phyloP scores from a whole-genome alignment of 2,797 vertebrate genomes.

The Sebastes kiyomatsui region DNA sequence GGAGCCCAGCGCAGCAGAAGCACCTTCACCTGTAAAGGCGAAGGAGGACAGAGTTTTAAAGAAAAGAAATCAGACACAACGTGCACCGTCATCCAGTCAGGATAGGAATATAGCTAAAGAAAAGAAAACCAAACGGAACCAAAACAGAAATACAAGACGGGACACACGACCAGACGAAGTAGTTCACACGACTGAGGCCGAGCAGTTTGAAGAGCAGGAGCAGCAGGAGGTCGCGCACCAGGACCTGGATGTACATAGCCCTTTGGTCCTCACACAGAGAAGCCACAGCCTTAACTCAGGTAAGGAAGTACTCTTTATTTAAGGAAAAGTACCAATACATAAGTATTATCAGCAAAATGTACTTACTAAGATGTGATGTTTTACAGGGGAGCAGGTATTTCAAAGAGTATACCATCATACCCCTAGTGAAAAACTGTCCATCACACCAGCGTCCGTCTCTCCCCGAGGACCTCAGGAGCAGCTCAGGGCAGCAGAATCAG shows the following conservation, averaged over 20 bases:
- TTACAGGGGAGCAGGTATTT: conserved; percentile 66
- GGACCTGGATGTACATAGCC: conserved; percentile 28
- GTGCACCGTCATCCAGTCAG: not conserved
- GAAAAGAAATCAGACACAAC: conserved; percentile 2
- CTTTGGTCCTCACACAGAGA: conserved; percentile 28
- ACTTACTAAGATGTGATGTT: not conserved
- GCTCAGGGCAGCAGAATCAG: not conserved
- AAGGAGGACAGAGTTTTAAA: conserved; percentile 17
- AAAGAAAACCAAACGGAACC: conserved; percentile 19
- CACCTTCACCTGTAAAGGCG: conserved; percentile 8
- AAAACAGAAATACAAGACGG: not conserved
- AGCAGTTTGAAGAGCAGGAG: not conserved
- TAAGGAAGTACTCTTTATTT: conserved; percentile 25
- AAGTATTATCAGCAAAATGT: not conserved
- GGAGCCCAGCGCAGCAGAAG: not conserved
- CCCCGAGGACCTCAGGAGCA: not conserved
- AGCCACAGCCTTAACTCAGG: conserved; percentile 43
- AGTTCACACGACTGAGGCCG: not conserved
- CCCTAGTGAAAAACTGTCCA: not conserved
- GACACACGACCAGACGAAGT: not conserved
- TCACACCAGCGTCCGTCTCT: not conserved
- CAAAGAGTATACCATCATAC: conserved; percentile 38
- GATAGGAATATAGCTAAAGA: not conserved
- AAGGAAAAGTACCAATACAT: not conserved
- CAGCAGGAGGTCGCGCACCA: not conserved